Conservation (phyloP, 1,140 invertebrate species). For the Sipha flava region DNA sequence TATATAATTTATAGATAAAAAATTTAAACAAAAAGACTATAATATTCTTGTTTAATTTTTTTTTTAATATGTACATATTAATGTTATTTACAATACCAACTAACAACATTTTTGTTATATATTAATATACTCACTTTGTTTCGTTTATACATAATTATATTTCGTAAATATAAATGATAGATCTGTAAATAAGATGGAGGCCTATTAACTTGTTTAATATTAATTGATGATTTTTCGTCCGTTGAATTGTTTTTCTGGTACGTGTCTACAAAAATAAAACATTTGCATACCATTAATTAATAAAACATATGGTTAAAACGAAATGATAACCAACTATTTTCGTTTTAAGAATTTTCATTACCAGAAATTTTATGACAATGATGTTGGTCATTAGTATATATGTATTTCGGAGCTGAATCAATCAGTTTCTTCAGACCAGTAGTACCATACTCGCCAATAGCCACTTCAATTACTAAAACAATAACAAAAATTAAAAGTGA, state of each 20-base stretch:
- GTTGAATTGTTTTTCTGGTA: background rate
- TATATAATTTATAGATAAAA: no score
- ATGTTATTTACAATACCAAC: no score
- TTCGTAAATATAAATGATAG: slow-evolving; percentile 37
- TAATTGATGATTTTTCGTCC: background rate
- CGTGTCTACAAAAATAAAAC: background rate
- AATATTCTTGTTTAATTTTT: no score
- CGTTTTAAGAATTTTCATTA: background rate
- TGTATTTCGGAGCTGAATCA: background rate
- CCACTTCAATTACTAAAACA: slow-evolving; percentile 66
- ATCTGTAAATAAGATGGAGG: slow-evolving; percentile 35
- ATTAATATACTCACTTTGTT: slow-evolving; percentile 36
- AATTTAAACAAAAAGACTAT: no score
- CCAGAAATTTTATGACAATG: background rate
- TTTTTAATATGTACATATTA: no score
- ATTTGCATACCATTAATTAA: background rate
- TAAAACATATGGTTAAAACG: background rate
- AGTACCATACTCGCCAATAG: slow-evolving; percentile 60
- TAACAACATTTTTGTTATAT: no score
- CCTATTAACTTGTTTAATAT: background rate
- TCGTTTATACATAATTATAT: slow-evolving; percentile 35
- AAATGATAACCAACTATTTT: background rate
- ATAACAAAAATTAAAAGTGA: slow-evolving; percentile 36
- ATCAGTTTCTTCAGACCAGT: slow-evolving; percentile 39
- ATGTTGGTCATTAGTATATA: background rate